Percentiles rank a stretch among this genome's conserved stretches.
Conservation (phyloP, 2,113 vertebrate species). For the Herpetotheres cachinnans region DNA sequence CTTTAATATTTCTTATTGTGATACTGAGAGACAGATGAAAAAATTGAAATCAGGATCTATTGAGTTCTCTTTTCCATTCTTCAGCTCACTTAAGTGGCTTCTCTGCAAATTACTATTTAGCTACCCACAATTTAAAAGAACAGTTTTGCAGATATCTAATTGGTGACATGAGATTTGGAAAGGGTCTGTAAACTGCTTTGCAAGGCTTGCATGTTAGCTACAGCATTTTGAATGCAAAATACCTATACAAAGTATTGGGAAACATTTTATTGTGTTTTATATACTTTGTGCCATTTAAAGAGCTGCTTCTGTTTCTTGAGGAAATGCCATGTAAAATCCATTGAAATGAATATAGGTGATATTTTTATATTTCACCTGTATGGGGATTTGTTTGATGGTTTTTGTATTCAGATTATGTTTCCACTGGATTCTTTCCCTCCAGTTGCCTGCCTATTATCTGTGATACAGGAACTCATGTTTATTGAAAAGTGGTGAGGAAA, state of each 20-base stretch:
- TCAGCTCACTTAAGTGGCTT: not conserved
- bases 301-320: not conserved
- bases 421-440: constrained; percentile 30
- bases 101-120: not conserved
- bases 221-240: not conserved
- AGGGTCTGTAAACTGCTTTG: not conserved
- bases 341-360: not conserved
- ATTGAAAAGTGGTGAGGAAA: constrained; percentile 6
- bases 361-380: constrained; percentile 32
- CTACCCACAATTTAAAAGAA: not conserved
- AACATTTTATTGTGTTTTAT: not conserved
- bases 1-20: not conserved
- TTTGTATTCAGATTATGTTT: constrained; percentile 28
- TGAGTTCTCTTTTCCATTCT: not conserved
- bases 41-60: not conserved
- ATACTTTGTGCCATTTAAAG: not conserved
- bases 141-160: not conserved
- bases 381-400: constrained; percentile 1
- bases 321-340: constrained; percentile 15
- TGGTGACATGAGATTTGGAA: not conserved
- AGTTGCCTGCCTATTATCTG: constrained; percentile 38
- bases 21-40: not conserved
- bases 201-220: not conserved
- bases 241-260: constrained; percentile 6
- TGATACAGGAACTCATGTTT: constrained; percentile 29